These are phyloP conservation scores for Acronicta leporina DNA, from an alignment of 2,888 invertebrate species.

Conservation along the genomic window DNA sequence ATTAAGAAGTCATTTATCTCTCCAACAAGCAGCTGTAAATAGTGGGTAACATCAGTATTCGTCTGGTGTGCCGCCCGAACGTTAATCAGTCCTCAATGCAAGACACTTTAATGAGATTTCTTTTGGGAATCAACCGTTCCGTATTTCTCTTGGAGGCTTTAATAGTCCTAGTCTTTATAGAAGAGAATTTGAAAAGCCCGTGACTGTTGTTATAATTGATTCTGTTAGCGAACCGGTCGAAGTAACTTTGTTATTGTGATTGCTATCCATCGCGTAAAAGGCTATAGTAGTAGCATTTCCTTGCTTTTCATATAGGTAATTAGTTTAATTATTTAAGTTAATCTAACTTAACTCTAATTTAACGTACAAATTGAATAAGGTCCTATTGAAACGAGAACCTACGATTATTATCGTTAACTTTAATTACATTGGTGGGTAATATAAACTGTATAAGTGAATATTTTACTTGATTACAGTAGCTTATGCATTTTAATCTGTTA, in stretches of 20 bases:
- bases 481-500: conserved; percentile 31
- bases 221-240: conserved; percentile 28
- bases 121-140: conserved; percentile 71
- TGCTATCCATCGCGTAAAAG: conserved; percentile 23
- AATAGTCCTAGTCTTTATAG: conserved; percentile 50
- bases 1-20: conserved; percentile 54
- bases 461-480: conserved; percentile 15
- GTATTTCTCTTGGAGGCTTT: conserved; percentile 55
- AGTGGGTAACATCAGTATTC: conserved; percentile 69
- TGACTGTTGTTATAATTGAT: conserved; percentile 47
- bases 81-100: conserved; percentile 79
- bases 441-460: neutral
- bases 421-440: conserved; percentile 4
- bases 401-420: conserved; percentile 2
- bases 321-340: too few species aligned
- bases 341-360: conserved; percentile 28
- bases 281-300: neutral
- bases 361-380: neutral
- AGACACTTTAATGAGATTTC: conserved; percentile 83
- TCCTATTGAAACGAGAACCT: neutral
- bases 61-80: conserved; percentile 55
- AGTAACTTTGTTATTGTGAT: conserved; percentile 35
- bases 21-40: conserved; percentile 55
- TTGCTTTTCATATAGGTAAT: too few species aligned
- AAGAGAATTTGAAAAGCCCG: conserved; percentile 48